Conservation (phyloP, 2,113 vertebrate genomes). For the Tyto alba region DNA sequence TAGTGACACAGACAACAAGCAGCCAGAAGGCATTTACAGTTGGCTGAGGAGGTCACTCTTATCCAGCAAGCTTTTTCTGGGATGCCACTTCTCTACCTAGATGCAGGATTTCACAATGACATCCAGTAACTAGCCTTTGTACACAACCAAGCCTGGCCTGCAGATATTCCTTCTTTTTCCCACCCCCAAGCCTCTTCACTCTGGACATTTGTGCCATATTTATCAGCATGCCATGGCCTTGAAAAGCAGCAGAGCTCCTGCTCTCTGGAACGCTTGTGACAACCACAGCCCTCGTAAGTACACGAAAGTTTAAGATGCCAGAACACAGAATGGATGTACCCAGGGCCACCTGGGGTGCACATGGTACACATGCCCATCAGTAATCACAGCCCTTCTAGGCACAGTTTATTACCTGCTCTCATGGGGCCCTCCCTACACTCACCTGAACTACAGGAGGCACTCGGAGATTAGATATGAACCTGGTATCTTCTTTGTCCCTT, state of each 20-base stretch:
- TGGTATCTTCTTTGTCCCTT: background rate
- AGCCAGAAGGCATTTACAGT: background rate
- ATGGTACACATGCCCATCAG: background rate
- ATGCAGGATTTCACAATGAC: background rate
- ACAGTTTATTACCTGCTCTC: background rate
- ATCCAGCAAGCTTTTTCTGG: background rate
- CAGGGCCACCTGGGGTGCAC: background rate
- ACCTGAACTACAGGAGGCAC: background rate
- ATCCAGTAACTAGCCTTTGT: background rate
- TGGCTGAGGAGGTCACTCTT: background rate
- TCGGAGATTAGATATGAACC: background rate
- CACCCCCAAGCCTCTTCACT: background rate
- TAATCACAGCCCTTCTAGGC: background rate
- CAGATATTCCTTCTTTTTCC: background rate
- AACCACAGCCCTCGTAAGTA: background rate
- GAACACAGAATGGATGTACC: background rate
- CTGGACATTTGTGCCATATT: background rate
- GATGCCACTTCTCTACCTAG: background rate
- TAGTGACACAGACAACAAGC: background rate
- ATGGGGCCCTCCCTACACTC: background rate
- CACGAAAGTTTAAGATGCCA: background rate
- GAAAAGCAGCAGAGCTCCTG: background rate
- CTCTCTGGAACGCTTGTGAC: background rate
- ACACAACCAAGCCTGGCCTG: background rate
- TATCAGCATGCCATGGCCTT: background rate